Base-by-base conservation (phyloP, 2,888 invertebrate species). In the Ashinkailepas kermadecensis region DNA sequence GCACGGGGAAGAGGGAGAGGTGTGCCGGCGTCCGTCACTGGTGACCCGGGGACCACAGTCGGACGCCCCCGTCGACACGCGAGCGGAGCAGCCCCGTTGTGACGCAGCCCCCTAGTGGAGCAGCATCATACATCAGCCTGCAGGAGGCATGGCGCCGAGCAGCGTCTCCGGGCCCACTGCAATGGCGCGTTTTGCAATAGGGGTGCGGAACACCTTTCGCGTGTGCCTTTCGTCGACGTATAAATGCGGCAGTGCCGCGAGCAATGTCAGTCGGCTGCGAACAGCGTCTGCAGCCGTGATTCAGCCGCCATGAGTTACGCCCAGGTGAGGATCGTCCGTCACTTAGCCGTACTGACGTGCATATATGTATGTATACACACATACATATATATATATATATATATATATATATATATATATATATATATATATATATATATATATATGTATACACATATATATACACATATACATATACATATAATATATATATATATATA, bases 401-500 rank as follows among this genome's bases (percentile, higher is more conserved):
- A 39, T 39, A 4, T 39, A 39, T 39, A 39, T 39, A 39, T 3
- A 39, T 3, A 39, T 39, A 39, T 39, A 4, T 4, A 39, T 39
- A 39, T 39, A 39, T 4, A 39, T 39, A 39, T n/a, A 54, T 13
- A 79, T 39, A 15, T 39, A n/a, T n/a, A 23, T 39, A 23, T n/a
- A 54, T 79, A 18, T 79, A 18, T 79, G 7, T 79, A 18, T 79
- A 18, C 56, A 18, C 7, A 58, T 79, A 39, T 79, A 18, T 79
- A 58, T 79, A 39, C 7, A 39, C 56, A 39, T 79, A 18, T 79
- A 39, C 56, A 39, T 79, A 18, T 79, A 58, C 56, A n/a, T 79
- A 39, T 79, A 39, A 39, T 79, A 39, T 79, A 18, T 79, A 39
- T 79, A 39, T 79, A 18, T 79, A 58, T 79, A n/a, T 79, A 39